Evolutionary conservation across 1,140 invertebrate genomes (phyloP).

Genomic region (Caenorhabditis tropicalis): DNA sequence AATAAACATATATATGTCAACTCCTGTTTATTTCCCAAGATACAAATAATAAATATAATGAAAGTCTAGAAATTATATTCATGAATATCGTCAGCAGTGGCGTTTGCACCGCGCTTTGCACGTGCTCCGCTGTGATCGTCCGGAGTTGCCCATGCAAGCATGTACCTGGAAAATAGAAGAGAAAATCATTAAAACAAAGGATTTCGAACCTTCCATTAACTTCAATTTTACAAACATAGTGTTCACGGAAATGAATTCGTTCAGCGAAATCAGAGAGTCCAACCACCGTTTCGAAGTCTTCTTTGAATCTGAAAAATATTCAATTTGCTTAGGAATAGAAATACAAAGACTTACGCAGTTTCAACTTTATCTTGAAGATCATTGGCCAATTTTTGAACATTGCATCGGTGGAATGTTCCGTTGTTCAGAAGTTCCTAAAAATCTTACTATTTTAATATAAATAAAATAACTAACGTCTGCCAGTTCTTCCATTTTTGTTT

Average conservation of each 20-base stretch:
- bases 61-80: slow-evolving; percentile 8
- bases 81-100: neutral
- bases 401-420: slow-evolving; percentile 6
- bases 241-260: slow-evolving; percentile 17
- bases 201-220: neutral
- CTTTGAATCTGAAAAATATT: slow-evolving; percentile 4
- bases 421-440: slow-evolving; percentile 18
- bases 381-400: slow-evolving; percentile 9
- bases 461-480: slow-evolving; percentile 2
- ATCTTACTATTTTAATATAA: neutral
- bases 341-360: neutral
- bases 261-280: neutral
- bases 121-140: neutral
- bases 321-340: neutral
- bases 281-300: slow-evolving; percentile 18
- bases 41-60: neutral
- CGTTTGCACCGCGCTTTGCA: neutral
- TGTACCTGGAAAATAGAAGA: neutral
- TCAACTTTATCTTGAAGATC: neutral
- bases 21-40: neutral
- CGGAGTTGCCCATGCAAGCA: neutral
- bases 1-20: no score
- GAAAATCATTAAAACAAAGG: no score
- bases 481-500: slow-evolving; percentile 5
- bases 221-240: slow-evolving; percentile 19